A percentile compares a stretch with the other conserved stretches of the same genome.
These are phyloP conservation scores for Heteromyza rotundicornis DNA, from an alignment of 2,888 invertebrate species.

Conservation along the genomic window DNA sequence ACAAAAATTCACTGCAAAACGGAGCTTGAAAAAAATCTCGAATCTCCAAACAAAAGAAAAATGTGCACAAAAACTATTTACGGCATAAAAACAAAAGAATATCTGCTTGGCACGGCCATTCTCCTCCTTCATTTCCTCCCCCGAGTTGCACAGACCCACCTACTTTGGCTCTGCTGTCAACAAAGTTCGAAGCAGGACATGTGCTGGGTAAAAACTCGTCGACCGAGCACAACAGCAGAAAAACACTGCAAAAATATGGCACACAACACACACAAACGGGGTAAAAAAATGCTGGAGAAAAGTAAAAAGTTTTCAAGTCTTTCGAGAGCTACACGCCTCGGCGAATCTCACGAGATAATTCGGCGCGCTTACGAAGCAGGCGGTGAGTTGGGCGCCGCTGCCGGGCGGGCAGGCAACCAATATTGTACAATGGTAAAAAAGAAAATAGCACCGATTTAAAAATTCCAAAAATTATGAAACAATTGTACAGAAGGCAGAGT, in stretches of 20 bases:
- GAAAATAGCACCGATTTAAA: too few relatives aligned
- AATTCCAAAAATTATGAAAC: too few relatives aligned
- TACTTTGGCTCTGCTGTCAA: constrained; percentile 8
- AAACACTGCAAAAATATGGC: constrained; percentile 32
- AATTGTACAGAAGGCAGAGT: too few relatives aligned
- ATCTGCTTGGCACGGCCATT: too few relatives aligned
- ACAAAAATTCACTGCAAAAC: neutral
- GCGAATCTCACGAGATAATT: neutral
- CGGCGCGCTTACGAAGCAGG: neutral
- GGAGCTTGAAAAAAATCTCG: neutral
- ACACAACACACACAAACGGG: constrained; percentile 17
- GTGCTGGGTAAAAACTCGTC: neutral
- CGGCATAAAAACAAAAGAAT: constrained; percentile 9
- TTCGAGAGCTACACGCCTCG: neutral
- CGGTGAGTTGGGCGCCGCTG: too few relatives aligned
- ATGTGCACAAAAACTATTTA: neutral
- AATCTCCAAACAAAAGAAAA: constrained; percentile 6
- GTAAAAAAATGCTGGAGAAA: neutral
- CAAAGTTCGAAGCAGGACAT: constrained; percentile 14
- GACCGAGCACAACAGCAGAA: constrained; percentile 10
- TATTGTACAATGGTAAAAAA: too few relatives aligned
- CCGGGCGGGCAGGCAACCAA: too few relatives aligned
- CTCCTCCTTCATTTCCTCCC: too few relatives aligned
- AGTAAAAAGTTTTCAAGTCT: neutral
- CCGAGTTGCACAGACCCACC: neutral